Percentiles rank a stretch among this genome's conserved stretches.
Conservation (phyloP, 2,888 invertebrate genomes). For the Mycalesis mineus region DNA sequence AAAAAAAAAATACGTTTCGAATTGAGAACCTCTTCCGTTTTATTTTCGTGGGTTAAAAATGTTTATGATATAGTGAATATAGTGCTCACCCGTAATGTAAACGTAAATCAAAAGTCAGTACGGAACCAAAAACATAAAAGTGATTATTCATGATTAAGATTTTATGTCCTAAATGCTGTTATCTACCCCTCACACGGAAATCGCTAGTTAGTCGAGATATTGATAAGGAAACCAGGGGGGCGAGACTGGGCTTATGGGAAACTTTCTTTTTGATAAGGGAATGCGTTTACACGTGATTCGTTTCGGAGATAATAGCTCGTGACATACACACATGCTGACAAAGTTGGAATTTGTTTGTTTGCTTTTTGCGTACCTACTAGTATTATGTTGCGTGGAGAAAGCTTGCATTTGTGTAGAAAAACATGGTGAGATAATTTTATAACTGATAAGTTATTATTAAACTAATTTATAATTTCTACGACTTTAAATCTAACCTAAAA, state of each 20-base stretch:
- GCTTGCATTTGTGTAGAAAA: too few relatives aligned
- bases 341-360: neutral
- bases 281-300: constrained; percentile 6
- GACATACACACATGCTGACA: neutral
- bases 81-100: too few relatives aligned
- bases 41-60: too few relatives aligned
- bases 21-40: too few relatives aligned
- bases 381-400: neutral
- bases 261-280: constrained; percentile 5
- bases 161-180: constrained; percentile 3
- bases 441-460: too few relatives aligned
- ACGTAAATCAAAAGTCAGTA: neutral
- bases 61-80: too few relatives aligned
- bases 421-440: too few relatives aligned
- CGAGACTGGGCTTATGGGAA: neutral
- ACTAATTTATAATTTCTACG: too few relatives aligned
- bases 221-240: constrained; percentile 16
- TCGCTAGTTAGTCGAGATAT: constrained; percentile 26
- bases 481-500: too few relatives aligned
- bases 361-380: neutral
- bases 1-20: too few relatives aligned
- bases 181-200: constrained; percentile 27
- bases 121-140: neutral
- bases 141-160: neutral
- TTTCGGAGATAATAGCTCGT: neutral